These are phyloP conservation scores for Cuculus canorus DNA, from an alignment of 2,797 vertebrate genomes.

Conservation along the genomic window DNA sequence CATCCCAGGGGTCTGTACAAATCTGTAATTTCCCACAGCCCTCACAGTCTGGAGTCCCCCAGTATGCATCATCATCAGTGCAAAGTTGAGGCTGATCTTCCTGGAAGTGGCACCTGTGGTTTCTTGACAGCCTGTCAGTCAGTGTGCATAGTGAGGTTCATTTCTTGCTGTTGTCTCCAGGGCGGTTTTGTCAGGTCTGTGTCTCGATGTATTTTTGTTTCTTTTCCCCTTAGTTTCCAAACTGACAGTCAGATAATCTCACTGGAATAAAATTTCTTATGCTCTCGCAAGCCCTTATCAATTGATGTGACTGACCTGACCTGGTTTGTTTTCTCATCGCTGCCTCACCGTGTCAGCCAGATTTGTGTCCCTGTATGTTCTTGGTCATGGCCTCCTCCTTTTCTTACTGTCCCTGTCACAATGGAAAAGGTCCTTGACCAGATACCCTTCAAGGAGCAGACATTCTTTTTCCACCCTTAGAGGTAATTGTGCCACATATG, in stretches of 20 bases:
- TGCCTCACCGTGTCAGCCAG: neutral
- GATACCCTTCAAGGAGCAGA: neutral
- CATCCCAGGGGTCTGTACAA: neutral
- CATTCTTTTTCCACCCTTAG: neutral
- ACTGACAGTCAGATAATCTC: neutral
- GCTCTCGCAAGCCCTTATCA: neutral
- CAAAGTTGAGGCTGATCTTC: neutral
- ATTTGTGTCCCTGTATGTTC: neutral
- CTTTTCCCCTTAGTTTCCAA: neutral
- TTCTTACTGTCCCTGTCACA: neutral
- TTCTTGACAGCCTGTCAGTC: neutral
- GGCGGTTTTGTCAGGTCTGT: neutral
- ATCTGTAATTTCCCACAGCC: neutral
- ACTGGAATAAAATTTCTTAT: neutral
- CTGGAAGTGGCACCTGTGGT: neutral
- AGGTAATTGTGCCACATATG: neutral
- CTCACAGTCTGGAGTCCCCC: accelerated
- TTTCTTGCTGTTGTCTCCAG: neutral
- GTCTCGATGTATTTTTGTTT: neutral
- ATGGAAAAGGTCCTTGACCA: neutral
- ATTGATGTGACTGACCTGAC: neutral
- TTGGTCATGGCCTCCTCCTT: neutral
- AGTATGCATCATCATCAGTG: neutral
- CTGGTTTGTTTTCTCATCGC: neutral
- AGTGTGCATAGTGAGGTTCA: neutral